Evolutionary conservation across 2,888 invertebrate species (phyloP).

Genomic region (Aplocera efformata): DNA sequence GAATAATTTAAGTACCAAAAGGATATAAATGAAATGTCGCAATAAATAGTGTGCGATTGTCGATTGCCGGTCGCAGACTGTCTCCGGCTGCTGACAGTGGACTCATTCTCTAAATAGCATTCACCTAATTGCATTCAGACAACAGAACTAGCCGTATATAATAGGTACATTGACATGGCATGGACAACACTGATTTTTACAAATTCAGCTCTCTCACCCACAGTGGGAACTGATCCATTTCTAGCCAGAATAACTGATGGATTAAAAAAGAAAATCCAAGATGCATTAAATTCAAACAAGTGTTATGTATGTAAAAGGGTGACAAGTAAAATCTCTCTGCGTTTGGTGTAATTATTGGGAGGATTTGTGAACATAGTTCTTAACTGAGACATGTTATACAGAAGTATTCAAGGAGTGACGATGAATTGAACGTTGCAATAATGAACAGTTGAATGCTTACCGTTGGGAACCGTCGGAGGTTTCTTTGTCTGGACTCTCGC

Average conservation of each 20-base stretch:
- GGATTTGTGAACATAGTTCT: slow-evolving; percentile 13
- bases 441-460: slow-evolving; percentile 78
- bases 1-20: too few species aligned
- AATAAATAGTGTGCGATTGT: slow-evolving; percentile 21
- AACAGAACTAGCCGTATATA: slow-evolving; percentile 67
- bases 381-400: slow-evolving; percentile 18
- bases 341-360: slow-evolving; percentile 16
- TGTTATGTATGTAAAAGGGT: slow-evolving; percentile 17
- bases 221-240: slow-evolving; percentile 82
- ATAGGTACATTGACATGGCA: slow-evolving; percentile 63
- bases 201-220: slow-evolving; percentile 81
- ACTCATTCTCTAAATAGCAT: slow-evolving; percentile 74
- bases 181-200: slow-evolving; percentile 72
- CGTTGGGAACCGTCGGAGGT: slow-evolving; percentile 94
- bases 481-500: slow-evolving; percentile 99
- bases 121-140: slow-evolving; percentile 76
- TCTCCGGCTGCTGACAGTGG: slow-evolving; percentile 64
- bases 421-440: slow-evolving; percentile 10
- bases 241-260: slow-evolving; percentile 83
- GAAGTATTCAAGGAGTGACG: slow-evolving; percentile 10
- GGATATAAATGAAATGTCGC: slow-evolving; percentile 12
- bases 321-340: slow-evolving; percentile 10
- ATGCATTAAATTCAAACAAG: slow-evolving; percentile 59
- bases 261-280: slow-evolving; percentile 70
- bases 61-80: slow-evolving; percentile 42